Percentiles rank a stretch among this genome's conserved stretches.
These are phyloP conservation scores for Oxystoma pomonae DNA, from an alignment of 2,888 invertebrate species.

Conservation along the genomic window DNA sequence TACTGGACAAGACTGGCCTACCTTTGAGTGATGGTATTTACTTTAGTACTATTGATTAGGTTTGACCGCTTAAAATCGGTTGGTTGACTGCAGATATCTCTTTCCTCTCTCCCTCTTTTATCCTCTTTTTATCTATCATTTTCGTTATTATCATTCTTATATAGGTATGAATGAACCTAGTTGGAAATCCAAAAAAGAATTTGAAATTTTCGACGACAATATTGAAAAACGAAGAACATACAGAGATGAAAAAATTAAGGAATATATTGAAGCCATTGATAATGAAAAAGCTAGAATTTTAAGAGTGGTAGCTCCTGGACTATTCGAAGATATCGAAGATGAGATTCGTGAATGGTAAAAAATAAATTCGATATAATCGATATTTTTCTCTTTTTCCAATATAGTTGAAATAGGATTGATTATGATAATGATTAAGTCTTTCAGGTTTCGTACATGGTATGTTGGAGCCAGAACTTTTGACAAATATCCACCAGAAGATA, in stretches of 20 bases:
- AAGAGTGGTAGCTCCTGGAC: constrained; percentile 52
- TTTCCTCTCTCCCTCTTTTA: too few relatives aligned
- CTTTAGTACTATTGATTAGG: too few relatives aligned
- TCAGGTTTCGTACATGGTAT: constrained; percentile 58
- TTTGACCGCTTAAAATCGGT: too few relatives aligned
- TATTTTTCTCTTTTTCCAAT: too few relatives aligned
- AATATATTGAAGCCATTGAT: constrained; percentile 48
- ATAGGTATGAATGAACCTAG: constrained; percentile 55
- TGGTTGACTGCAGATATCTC: too few relatives aligned
- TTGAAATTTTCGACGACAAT: constrained; percentile 49
- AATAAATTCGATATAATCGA: background rate
- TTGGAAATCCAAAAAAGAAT: constrained; percentile 48
- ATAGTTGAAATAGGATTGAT: too few relatives aligned
- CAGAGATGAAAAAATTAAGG: constrained; percentile 48
- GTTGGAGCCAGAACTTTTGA: constrained; percentile 58
- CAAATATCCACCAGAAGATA: constrained; percentile 65
- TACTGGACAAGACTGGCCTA: too few relatives aligned
- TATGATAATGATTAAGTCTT: too few relatives aligned
- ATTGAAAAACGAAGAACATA: constrained; percentile 49
- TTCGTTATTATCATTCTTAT: too few relatives aligned
- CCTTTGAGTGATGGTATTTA: too few relatives aligned
- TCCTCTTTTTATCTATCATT: too few relatives aligned
- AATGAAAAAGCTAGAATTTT: constrained; percentile 53
- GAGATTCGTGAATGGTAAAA: constrained; percentile 67
- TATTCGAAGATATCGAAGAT: constrained; percentile 71